Conservation (phyloP, 1,140 invertebrate species). For the Hestina assimilis region DNA sequence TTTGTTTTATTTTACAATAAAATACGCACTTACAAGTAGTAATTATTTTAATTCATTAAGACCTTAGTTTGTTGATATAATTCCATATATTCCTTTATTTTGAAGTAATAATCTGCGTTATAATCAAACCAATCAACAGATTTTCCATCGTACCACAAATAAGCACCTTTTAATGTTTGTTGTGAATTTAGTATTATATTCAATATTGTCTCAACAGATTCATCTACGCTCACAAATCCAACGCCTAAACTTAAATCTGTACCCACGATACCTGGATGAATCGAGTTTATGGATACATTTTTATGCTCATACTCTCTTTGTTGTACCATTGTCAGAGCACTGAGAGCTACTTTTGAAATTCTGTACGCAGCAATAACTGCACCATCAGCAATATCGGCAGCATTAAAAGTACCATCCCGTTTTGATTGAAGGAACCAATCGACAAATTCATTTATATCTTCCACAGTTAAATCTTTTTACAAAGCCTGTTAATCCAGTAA, state of each 20-base stretch:
- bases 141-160: constrained; percentile 73
- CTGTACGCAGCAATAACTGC: constrained; percentile 81
- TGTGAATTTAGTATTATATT: constrained; percentile 60
- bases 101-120: too few species aligned
- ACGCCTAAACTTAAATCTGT: constrained; percentile 85
- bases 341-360: constrained; percentile 84
- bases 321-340: constrained; percentile 81
- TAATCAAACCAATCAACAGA: too few species aligned
- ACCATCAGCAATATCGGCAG: constrained; percentile 64
- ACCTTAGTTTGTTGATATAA: too few species aligned
- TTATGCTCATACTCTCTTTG: constrained; percentile 78
- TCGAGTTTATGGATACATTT: constrained; percentile 82
- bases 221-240: constrained; percentile 82
- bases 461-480: constrained; percentile 76
- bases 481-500: constrained; percentile 77
- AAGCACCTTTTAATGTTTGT: constrained; percentile 54
- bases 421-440: constrained; percentile 80
- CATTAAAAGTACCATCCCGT: constrained; percentile 57
- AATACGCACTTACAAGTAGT: too few species aligned
- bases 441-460: constrained; percentile 80
- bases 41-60: too few species aligned
- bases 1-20: too few species aligned
- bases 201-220: constrained; percentile 80
- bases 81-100: too few species aligned
- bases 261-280: constrained; percentile 83